A percentile compares a stretch with the other conserved stretches of the same genome.
Conservation (phyloP, 2,888 invertebrate species). For the Drosophila melanocephala region DNA sequence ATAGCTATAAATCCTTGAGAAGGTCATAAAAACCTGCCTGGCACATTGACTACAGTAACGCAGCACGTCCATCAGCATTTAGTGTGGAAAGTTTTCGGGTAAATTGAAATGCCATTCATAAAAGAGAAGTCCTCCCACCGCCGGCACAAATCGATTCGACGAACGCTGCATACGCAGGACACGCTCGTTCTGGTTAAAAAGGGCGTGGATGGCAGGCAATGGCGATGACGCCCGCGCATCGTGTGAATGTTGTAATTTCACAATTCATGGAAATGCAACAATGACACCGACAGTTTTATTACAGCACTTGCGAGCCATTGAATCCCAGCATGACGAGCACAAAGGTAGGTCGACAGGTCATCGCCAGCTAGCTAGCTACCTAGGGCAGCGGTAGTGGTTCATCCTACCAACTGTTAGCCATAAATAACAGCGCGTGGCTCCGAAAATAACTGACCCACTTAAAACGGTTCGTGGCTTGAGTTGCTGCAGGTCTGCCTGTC, state of each 20-base stretch:
- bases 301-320: conserved; percentile 30
- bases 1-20: background rate
- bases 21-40: background rate
- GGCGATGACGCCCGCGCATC: background rate
- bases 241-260: conserved; percentile 24
- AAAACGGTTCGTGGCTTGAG: background rate
- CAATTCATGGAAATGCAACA: conserved; percentile 25
- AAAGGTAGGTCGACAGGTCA: conserved; percentile 1
- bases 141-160: conserved; percentile 36
- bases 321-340: conserved; percentile 19
- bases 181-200: conserved; percentile 9
- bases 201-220: conserved; percentile 13
- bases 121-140: conserved; percentile 18
- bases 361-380: background rate
- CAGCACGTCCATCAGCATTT: conserved; percentile 18
- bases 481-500: background rate
- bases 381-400: background rate
- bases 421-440: conserved; percentile 35
- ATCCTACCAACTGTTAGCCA: background rate
- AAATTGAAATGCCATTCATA: conserved; percentile 61
- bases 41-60: conserved; percentile 5
- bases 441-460: conserved; percentile 62
- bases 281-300: conserved; percentile 41
- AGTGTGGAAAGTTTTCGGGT: conserved; percentile 20
- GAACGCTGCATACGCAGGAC: background rate